Conservation (phyloP, 1,140 invertebrate species). For the Cardiocondyla obscurior region DNA sequence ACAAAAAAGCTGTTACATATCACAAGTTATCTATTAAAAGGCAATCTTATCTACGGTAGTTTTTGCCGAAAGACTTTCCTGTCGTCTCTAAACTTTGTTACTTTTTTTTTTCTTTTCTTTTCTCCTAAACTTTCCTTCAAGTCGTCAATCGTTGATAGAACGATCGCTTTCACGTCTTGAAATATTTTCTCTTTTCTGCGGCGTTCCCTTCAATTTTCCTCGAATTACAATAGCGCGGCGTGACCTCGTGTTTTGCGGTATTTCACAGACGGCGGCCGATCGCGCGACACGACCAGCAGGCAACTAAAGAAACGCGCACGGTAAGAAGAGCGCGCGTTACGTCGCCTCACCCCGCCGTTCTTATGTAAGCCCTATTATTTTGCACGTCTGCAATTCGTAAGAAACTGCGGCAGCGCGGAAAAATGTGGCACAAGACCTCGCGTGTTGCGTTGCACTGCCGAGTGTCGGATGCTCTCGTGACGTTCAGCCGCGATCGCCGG, state of each 20-base stretch:
- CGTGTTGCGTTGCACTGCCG: constrained; percentile 1
- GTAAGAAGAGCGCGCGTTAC: constrained; percentile 46
- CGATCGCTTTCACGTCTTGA: background rate
- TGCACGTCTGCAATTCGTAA: constrained; percentile 69
- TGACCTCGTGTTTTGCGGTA: constrained; percentile 35
- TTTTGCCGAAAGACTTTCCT: background rate
- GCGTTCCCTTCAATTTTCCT: background rate
- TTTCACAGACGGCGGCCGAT: constrained; percentile 38
- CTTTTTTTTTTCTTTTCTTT: too few relatives aligned
- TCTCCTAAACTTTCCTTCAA: constrained; percentile 10
- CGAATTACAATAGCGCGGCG: constrained; percentile 31
- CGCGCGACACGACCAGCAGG: constrained; percentile 18
- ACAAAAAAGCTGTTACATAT: background rate
- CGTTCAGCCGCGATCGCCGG: background rate
- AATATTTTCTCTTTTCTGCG: background rate
- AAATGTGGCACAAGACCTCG: constrained; percentile 49
- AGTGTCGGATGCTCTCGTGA: background rate
- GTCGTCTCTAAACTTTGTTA: too few relatives aligned
- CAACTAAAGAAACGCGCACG: constrained; percentile 46
- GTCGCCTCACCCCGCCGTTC: constrained; percentile 47
- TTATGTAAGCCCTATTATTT: constrained; percentile 78
- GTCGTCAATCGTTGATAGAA: background rate
- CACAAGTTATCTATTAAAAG: background rate
- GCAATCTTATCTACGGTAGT: background rate
- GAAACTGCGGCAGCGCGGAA: constrained; percentile 61